A percentile compares a stretch with the other conserved stretches of the same genome.
phyloP scores from a whole-genome alignment of 2,113 vertebrate species.

The Zosterops borbonicus region DNA sequence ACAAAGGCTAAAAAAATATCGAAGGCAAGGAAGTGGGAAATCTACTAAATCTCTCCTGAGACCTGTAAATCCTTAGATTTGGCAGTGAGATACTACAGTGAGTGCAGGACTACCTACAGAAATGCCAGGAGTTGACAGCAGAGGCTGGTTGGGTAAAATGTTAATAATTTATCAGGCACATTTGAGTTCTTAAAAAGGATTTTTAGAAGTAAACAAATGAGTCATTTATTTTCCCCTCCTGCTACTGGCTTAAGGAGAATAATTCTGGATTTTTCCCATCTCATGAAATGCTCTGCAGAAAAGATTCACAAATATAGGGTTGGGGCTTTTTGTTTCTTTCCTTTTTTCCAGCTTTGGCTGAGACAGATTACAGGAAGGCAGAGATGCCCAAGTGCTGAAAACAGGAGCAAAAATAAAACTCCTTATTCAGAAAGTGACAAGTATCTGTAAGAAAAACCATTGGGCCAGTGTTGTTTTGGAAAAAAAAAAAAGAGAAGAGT shows the following conservation, averaged over 20 bases:
- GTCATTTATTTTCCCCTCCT: conserved; percentile 8
- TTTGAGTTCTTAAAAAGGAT: not conserved
- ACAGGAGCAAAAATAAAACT: not conserved
- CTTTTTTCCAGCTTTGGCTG: not conserved
- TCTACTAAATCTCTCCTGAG: not conserved
- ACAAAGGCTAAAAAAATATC: not conserved
- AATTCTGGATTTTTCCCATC: not conserved
- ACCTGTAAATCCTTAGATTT: conserved; percentile 5
- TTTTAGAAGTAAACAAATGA: conserved; percentile 45
- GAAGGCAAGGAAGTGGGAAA: conserved; percentile 2
- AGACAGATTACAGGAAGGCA: not conserved
- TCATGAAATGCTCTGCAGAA: not conserved
- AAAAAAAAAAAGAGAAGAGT: not conserved
- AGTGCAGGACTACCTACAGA: not conserved
- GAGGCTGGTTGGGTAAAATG: not conserved
- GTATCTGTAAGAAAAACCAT: not conserved
- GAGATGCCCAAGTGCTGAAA: not conserved
- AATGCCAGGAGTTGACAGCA: not conserved
- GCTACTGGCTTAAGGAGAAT: not conserved
- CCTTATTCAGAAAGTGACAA: not conserved
- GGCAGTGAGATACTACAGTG: accelerated
- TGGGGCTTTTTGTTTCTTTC: not conserved
- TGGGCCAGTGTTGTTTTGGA: not conserved
- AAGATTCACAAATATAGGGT: not conserved
- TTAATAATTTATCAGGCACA: not conserved